Base-by-base conservation (phyloP, 2,888 invertebrate species). In the Magallana nippona region DNA sequence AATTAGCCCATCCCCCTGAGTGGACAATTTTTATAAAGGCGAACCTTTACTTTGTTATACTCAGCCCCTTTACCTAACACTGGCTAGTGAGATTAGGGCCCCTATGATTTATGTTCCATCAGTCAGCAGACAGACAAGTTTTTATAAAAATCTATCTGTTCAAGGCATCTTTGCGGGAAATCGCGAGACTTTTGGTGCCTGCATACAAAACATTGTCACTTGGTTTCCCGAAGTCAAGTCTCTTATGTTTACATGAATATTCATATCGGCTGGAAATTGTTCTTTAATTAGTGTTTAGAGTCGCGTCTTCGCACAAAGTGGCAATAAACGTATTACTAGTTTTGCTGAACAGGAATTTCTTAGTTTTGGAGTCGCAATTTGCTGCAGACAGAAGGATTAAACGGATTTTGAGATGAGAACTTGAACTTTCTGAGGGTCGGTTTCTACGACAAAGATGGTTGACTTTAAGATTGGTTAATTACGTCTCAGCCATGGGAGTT, bases 281-380 rank as follows among this genome's bases (percentile, higher is more conserved):
- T 63, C 63, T 22, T 63, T 63, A 63, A 22, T 60, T 63, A 27
- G 63, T 27, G 63, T 63, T 63, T 27, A 63, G 63, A 27, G 63
- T 15, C 22, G 19, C 27, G 19, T 22, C 27, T 63, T 22, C 13
- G 13, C 63, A 13, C 63, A 15, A 27, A 22, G 27, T 63, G 63
- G 27, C 22, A 63, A 22, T 63, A 63, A 60, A 60, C n/a, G n/a
- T 60, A 60, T 60, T 17, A n/a, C 15, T 17, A 60, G 58, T 60
- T 60, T n/a, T 60, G n/a, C 17, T n/a, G 17, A 60, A 15, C 58
- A 8, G 44, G n/a, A n/a, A 11, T 63, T 27, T 13, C 63, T 2
- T 22, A 27, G 22, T 63, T 32, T 22, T 63, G 17, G 17, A 60
- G n/a, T 32, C 13, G 63, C 15, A 22, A 11, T 27, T 22, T 22